phyloP scores from a whole-genome alignment of 2,797 vertebrate genomes.

The Todus mexicanus region DNA sequence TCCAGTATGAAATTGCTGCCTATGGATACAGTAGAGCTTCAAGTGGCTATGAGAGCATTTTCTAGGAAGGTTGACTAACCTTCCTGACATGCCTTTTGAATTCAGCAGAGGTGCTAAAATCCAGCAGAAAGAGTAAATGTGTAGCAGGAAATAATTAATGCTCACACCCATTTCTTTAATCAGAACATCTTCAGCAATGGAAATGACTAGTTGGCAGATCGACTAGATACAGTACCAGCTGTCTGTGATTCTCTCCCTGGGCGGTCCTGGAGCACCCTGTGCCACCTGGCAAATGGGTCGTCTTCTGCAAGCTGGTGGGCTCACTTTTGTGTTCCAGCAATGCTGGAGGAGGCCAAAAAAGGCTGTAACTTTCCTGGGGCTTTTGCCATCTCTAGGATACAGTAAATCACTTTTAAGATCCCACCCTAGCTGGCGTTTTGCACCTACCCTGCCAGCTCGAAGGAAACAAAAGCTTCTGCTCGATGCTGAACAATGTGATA shows the following conservation, averaged over 20 bases:
- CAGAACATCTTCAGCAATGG: neutral
- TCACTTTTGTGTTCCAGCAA: neutral
- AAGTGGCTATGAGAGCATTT: neutral
- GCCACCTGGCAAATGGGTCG: neutral
- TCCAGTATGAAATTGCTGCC: neutral
- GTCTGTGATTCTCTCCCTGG: neutral
- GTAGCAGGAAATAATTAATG: neutral
- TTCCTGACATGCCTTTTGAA: neutral
- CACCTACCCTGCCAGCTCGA: conserved; percentile 3
- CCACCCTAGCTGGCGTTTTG: neutral
- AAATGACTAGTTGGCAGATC: neutral
- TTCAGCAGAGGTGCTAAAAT: neutral
- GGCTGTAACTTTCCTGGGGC: neutral
- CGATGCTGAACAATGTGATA: neutral
- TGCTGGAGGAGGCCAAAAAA: neutral
- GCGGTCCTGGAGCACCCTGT: neutral
- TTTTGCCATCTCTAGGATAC: conserved; percentile 12
- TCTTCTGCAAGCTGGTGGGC: neutral
- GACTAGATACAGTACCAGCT: neutral
- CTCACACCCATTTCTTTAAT: neutral
- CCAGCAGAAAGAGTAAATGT: neutral
- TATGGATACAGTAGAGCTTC: neutral
- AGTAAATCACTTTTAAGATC: conserved; percentile 1
- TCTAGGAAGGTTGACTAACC: neutral
- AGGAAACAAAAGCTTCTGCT: conserved; percentile 36